A percentile compares a stretch with the other conserved stretches of the same genome.
Evolutionary conservation across 37 sponge, comb jelly and placozoan species (phyloP).

Genomic region (Dysidea cf. avara): DNA sequence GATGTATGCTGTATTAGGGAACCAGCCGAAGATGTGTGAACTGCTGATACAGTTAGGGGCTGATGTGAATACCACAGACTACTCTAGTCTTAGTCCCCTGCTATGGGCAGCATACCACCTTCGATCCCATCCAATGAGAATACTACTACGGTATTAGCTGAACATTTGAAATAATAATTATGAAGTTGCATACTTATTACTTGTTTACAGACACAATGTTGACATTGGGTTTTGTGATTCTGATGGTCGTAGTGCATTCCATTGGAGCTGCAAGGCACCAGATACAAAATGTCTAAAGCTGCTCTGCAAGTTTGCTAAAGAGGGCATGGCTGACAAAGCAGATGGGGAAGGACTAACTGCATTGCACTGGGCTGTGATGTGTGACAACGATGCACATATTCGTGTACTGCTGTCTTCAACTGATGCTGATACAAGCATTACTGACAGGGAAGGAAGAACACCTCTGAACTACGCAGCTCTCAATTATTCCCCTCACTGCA

Average conservation of each 20-base stretch:
- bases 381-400: conserved; percentile 69
- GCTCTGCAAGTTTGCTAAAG: conserved; percentile 42
- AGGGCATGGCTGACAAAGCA: conserved; percentile 41
- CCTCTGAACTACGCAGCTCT: conserved; percentile 78
- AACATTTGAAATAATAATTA: neutral
- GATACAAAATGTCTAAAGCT: conserved; percentile 66
- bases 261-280: conserved; percentile 74
- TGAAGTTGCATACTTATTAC: neutral
- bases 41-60: conserved; percentile 59
- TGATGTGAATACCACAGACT: conserved; percentile 51
- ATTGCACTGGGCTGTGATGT: conserved; percentile 88
- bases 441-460: conserved; percentile 69
- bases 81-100: conserved; percentile 55
- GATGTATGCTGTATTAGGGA: conserved; percentile 86
- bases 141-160: conserved; percentile 61
- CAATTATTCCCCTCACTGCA: conserved; percentile 62
- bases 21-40: conserved; percentile 78
- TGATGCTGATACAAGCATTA: conserved; percentile 29
- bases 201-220: conserved; percentile 46
- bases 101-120: conserved; percentile 78
- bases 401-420: conserved; percentile 46
- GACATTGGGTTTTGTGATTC: conserved; percentile 38
- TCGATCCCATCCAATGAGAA: conserved; percentile 54
- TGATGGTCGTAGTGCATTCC: conserved; percentile 61
- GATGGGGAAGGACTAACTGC: conserved; percentile 69